phyloP scores from a whole-genome alignment of 2,113 vertebrate genomes.

The Corydoras maculifer region DNA sequence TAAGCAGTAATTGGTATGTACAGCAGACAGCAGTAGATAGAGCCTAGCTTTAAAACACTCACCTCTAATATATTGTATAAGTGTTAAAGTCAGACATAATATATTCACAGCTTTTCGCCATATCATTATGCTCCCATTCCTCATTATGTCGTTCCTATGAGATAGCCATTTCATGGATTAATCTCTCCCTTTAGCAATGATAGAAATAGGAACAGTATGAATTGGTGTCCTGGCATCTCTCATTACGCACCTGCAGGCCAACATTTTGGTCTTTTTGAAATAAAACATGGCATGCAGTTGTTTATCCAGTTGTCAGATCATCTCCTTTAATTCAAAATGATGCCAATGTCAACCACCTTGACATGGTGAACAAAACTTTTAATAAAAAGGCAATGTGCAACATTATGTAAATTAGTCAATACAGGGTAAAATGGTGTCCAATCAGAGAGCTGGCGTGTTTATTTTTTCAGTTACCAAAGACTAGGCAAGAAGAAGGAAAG shows the following conservation, averaged over 20 bases:
- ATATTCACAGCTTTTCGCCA: background rate
- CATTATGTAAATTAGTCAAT: too few species aligned
- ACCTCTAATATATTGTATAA: background rate
- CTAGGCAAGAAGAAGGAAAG: conserved; percentile 10
- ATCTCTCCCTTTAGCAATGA: conserved; percentile 54
- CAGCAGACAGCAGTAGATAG: background rate
- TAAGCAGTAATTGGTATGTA: background rate
- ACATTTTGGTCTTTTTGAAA: background rate
- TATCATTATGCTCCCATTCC: background rate
- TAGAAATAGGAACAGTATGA: conserved; percentile 58
- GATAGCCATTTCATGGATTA: conserved; percentile 39
- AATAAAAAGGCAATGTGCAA: too few species aligned
- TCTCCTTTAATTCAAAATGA: too few species aligned
- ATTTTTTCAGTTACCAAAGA: background rate
- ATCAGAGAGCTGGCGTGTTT: too few species aligned
- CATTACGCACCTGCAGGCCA: conserved; percentile 57
- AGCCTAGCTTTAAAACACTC: background rate
- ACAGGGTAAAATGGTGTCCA: too few species aligned
- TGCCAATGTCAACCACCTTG: too few species aligned
- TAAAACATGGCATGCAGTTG: too few species aligned
- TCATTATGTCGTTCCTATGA: background rate
- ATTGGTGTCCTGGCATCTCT: conserved; percentile 60
- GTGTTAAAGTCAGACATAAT: conserved; percentile 11
- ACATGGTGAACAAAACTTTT: too few species aligned
- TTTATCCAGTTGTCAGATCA: too few species aligned